Conservation (phyloP, 2,113 vertebrate genomes). For the Tringa solitaria region DNA sequence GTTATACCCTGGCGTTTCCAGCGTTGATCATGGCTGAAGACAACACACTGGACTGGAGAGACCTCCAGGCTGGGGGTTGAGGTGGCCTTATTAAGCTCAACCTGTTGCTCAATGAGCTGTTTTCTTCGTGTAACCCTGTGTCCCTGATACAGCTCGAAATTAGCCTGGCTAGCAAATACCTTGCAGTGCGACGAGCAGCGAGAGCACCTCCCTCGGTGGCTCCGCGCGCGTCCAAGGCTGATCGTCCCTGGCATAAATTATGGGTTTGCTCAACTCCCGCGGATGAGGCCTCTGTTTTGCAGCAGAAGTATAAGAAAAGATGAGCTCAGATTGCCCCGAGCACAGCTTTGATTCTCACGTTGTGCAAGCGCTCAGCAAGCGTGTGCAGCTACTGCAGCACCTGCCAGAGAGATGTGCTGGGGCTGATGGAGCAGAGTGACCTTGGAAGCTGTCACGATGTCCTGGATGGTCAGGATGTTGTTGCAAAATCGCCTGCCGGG, state of each 20-base stretch:
- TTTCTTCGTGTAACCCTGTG: not conserved
- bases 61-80: not conserved
- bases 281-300: not conserved
- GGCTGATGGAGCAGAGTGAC: fast-evolving
- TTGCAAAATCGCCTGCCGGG: not conserved
- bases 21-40: not conserved
- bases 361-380: not conserved
- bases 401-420: not conserved
- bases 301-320: not conserved
- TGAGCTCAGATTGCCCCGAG: not conserved
- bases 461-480: not conserved
- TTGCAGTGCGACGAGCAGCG: fast-evolving
- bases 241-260: not conserved
- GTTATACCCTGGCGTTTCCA: not conserved
- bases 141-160: not conserved
- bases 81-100: not conserved
- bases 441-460: not conserved
- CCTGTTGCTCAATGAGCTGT: not conserved
- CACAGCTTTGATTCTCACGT: not conserved
- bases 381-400: not conserved
- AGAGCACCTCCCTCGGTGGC: not conserved
- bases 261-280: not conserved
- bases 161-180: not conserved
- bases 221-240: not conserved
- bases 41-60: not conserved